Percentiles rank a stretch among this genome's conserved stretches.
Evolutionary conservation across 1,140 invertebrate genomes (phyloP).

Genomic region (Sitobion miscanthi): DNA sequence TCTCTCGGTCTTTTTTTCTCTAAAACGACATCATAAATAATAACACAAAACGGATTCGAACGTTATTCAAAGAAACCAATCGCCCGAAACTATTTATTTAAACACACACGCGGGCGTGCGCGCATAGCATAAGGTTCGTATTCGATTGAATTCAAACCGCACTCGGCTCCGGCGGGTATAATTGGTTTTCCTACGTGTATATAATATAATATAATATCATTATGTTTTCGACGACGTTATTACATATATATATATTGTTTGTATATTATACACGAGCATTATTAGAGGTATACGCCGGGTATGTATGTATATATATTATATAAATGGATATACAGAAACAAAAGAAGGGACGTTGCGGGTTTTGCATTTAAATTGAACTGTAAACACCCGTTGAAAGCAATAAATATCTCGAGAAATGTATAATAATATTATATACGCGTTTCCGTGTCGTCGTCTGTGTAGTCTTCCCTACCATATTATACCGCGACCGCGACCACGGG

Average conservation of each 20-base stretch:
- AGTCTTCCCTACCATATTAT: background rate
- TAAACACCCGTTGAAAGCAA: slow-evolving; percentile 49
- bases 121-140: slow-evolving; percentile 16
- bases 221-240: slow-evolving; percentile 29
- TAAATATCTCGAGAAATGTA: slow-evolving; percentile 8
- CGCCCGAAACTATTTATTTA: slow-evolving; percentile 56
- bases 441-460: background rate
- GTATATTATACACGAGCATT: background rate
- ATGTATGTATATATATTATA: background rate
- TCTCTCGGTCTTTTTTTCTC: background rate
- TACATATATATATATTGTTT: background rate
- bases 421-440: background rate
- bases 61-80: slow-evolving; percentile 41
- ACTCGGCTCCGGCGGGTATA: background rate
- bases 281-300: background rate
- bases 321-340: background rate
- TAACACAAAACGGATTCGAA: slow-evolving; percentile 46
- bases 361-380: slow-evolving; percentile 55
- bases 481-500: background rate
- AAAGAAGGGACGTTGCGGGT: slow-evolving; percentile 37
- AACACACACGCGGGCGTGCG: background rate
- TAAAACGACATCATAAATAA: slow-evolving; percentile 46
- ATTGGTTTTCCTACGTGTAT: slow-evolving; percentile 40
- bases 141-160: slow-evolving; percentile 54
- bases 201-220: background rate